Evolutionary conservation across 2,797 vertebrate genomes (phyloP).

Genomic region (Threskiornis aethiopicus): DNA sequence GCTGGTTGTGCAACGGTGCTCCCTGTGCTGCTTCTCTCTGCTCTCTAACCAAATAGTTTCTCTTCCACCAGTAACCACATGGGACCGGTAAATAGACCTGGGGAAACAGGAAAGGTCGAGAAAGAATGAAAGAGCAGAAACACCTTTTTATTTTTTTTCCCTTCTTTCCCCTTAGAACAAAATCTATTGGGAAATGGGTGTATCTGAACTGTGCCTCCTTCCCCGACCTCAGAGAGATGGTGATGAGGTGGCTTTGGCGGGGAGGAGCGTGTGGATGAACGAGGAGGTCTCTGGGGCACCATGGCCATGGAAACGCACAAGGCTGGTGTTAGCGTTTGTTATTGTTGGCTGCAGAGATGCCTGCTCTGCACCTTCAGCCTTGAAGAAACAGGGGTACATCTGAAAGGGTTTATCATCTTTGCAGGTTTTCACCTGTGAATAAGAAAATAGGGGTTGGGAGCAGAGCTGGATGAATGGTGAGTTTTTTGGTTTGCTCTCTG

Average conservation of each 20-base stretch:
- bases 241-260: neutral
- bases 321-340: neutral
- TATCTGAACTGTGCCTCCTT: neutral
- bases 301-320: neutral
- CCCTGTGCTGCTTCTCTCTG: neutral
- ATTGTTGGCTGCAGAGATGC: neutral
- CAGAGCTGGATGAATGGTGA: slow-evolving; percentile 40
- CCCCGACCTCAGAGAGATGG: neutral
- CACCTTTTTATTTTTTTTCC: neutral
- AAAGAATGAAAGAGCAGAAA: neutral
- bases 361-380: neutral
- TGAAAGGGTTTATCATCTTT: neutral
- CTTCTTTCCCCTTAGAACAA: neutral
- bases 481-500: neutral
- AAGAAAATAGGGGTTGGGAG: neutral
- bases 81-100: neutral
- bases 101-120: neutral
- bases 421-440: neutral
- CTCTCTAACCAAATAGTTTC: neutral
- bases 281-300: slow-evolving; percentile 1
- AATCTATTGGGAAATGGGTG: neutral
- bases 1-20: neutral
- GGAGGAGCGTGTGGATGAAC: neutral
- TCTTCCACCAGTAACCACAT: neutral
- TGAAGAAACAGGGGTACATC: neutral